Evolutionary conservation across 1,140 invertebrate genomes (phyloP).

Genomic region (Brachionus koreanus): DNA sequence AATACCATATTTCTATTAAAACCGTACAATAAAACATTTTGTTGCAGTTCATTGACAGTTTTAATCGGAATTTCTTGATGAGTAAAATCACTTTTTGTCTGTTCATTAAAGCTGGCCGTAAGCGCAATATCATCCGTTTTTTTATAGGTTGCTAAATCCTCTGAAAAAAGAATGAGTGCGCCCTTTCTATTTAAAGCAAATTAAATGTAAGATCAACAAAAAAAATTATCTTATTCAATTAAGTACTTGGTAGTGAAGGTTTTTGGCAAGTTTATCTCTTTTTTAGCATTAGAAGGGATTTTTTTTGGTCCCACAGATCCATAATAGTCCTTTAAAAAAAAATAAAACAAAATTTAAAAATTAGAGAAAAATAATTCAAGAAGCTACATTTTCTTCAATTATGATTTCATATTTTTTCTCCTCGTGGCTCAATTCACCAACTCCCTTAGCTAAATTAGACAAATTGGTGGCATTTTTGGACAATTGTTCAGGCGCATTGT

Average conservation of each 20-base stretch:
- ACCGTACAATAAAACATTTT: constrained; percentile 24
- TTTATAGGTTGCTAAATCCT: neutral
- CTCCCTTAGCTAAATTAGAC: constrained; percentile 5
- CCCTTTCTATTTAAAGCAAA: neutral
- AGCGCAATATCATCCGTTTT: neutral
- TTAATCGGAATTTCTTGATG: neutral
- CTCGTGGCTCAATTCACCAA: constrained; percentile 1
- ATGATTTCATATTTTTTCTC: constrained; percentile 26
- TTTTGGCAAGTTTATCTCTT: constrained; percentile 22
- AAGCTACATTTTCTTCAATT: neutral
- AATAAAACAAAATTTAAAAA: neutral
- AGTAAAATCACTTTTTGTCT: neutral
- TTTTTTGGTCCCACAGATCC: neutral
- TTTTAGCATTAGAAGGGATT: neutral
- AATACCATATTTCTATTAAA: constrained; percentile 21
- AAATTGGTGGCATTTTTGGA: constrained; percentile 1
- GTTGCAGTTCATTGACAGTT: constrained; percentile 11
- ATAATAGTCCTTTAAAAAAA: neutral
- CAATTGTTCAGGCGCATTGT: neutral
- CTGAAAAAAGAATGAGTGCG: neutral
- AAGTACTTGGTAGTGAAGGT: constrained; percentile 20
- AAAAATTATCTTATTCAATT: neutral
- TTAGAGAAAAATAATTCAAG: neutral
- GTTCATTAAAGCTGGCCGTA: neutral
- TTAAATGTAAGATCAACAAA: neutral